Evolutionary conservation across 2,888 invertebrate genomes (phyloP), one percentile per base, ranked within the genome.

Genomic region (Drosophila lacicola): DNA sequence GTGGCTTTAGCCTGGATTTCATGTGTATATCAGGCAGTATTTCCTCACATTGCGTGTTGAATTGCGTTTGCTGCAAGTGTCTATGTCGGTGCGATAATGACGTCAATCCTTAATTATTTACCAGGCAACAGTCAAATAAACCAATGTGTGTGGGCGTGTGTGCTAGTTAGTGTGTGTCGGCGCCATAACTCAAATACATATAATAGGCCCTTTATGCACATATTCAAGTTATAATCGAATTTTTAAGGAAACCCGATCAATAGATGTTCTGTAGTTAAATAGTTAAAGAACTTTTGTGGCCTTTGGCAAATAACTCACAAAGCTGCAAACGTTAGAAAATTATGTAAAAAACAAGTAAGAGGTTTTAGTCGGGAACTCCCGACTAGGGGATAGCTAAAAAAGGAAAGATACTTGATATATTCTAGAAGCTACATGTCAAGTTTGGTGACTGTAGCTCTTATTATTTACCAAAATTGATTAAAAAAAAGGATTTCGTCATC

Each of bases 91-190:
- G 49, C 60, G 58, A 66, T 47, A 80, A 66, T 82, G 82, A 85
- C 82, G 85, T 82, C 85, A 85, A 70, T 50, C 62, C 34, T 72
- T 77, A 77, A 84, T 72, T 77, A 77, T 82, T 74, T 65, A 56
- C 61, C 47, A 62, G 50, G 44, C 46, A 55, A 41, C 46, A 58
- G 49, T 34, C 54, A 45, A 42, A 19, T 41, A 41, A 19, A 42
- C 19, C 3, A 25, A 3, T 1, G 47, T 13, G 39, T 14, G 39
- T 39, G 14, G n/a, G n/a, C 6, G 39, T 51, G 47, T 37, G 39
- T 9, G 50, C 56, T 21, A 45, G 19, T 60, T 49, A 13, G 42
- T 42, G 51, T 57, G 29, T 60, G 42, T 37, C 13, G 36, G 25
- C 4, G 25, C 42, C 50, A 45, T 21, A 57, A 17, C 39, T 47